Base-by-base conservation (phyloP, 1,140 invertebrate species). In the Drosophila eugracilis region DNA sequence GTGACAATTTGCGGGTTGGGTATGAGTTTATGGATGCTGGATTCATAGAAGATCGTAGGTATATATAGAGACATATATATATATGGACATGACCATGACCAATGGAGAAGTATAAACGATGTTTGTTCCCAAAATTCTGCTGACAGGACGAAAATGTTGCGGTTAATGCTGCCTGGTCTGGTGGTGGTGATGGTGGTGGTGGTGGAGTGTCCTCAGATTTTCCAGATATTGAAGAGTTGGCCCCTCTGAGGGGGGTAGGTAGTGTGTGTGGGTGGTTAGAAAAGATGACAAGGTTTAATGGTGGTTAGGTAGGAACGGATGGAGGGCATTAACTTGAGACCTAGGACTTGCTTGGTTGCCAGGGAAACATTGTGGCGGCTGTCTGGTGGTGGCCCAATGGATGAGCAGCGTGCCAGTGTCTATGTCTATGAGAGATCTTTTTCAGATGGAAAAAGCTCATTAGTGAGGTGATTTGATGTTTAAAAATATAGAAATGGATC, bases 111-210 rank as follows among this genome's bases (percentile, higher is more conserved):
- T 17, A 28, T 21, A 57, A 57, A 47, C 26, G 54, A 47, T 57
- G 41, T 47, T 47, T 57, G 41, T 24, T 9, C 41, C 41, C 54
- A n/a, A 44, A 47, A 30, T 47, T 47, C n/a, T 58, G 54, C 57
- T 50, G 58, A 63, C 62, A 66, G 34, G 19, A 39, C n/a, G 62
- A 62, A 66, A 66, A 41, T 50, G 34, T 19, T 66, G 62, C 44
- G 59, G 62, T 66, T 65, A 49, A 49, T 59, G 55, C n/a, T n/a
- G n/a, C n/a, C n/a, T n/a, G n/a, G n/a, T n/a, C n/a, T n/a, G n/a
- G n/a, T n/a, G n/a, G n/a, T n/a, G n/a, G n/a, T n/a, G n/a, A n/a
- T n/a, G n/a, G n/a, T n/a, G n/a, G n/a, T n/a, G n/a, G n/a, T n/a
- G n/a, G n/a, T n/a, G n/a, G n/a, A n/a, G n/a, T n/a, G n/a, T n/a